Percentiles rank a stretch among this genome's conserved stretches.
Evolutionary conservation across 53 echinoderm and acorn worm species (phyloP).

Genomic region (Paracentrotus lividus): DNA sequence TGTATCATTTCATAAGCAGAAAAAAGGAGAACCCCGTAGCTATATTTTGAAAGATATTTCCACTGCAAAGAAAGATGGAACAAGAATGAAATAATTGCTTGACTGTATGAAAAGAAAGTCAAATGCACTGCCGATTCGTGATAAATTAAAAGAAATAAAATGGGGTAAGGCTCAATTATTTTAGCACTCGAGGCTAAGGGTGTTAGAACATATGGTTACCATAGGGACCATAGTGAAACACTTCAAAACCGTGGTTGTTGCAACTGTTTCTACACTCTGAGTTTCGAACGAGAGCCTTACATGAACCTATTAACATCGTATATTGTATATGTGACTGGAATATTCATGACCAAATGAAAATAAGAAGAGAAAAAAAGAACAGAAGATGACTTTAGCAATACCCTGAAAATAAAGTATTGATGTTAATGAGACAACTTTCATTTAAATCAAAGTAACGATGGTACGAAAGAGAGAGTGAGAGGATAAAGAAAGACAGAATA

Average conservation of each 20-base stretch:
- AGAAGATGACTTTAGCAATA: no score
- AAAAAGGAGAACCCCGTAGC: not conserved
- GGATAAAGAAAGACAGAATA: not conserved
- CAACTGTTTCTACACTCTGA: not conserved
- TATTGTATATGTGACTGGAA: no score
- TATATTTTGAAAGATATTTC: not conserved
- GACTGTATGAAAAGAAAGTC: not conserved
- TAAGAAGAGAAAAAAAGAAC: no score
- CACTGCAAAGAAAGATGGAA: not conserved
- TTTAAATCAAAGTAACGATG: not conserved
- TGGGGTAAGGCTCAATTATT: not conserved
- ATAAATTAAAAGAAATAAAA: not conserved
- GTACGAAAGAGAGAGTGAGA: not conserved
- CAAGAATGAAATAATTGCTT: no score
- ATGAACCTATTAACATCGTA: no score
- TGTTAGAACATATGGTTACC: constrained; percentile 15
- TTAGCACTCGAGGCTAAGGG: not conserved
- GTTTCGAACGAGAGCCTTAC: no score
- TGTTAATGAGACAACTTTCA: no score
- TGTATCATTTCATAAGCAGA: not conserved
- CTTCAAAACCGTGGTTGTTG: not conserved
- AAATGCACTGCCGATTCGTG: not conserved
- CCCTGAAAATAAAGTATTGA: no score
- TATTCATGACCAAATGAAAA: no score
- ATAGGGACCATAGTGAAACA: not conserved